phyloP scores from a whole-genome alignment of 64 coral and sea anemone genomes.

The Stichodactyla helianthus region DNA sequence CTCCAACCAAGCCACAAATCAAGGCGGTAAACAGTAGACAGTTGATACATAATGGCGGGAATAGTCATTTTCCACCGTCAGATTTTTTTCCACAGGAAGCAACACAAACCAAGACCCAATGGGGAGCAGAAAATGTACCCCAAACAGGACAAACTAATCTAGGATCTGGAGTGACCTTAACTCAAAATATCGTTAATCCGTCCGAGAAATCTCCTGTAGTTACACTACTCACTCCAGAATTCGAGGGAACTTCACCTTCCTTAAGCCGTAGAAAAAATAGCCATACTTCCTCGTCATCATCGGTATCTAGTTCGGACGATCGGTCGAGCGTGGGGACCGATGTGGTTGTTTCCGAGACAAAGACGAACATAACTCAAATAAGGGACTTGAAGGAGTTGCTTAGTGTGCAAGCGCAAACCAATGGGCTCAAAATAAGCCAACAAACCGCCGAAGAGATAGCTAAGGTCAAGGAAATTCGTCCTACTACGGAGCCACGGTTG shows the following conservation, averaged over 20 bases:
- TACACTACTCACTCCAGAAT: background rate
- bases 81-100: slow-evolving; percentile 92
- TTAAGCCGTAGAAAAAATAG: slow-evolving; percentile 30
- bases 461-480: slow-evolving; percentile 70
- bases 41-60: background rate
- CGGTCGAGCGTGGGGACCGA: slow-evolving; percentile 79
- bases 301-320: slow-evolving; percentile 86
- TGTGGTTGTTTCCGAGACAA: slow-evolving; percentile 59
- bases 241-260: background rate
- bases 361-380: slow-evolving; percentile 79
- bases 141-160: background rate
- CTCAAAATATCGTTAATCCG: background rate
- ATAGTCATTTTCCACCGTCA: slow-evolving; percentile 56
- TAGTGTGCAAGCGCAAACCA: slow-evolving; percentile 59
- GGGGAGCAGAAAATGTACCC: slow-evolving; percentile 35
- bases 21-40: background rate
- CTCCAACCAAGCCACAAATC: background rate
- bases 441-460: slow-evolving; percentile 83
- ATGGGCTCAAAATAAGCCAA: slow-evolving; percentile 87
- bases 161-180: background rate
- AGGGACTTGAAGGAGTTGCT: slow-evolving; percentile 79
- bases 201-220: background rate
- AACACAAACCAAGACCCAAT: slow-evolving; percentile 66
- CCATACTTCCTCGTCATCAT: slow-evolving; percentile 82
- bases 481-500: slow-evolving; percentile 14